These are phyloP conservation scores for Calliopum simillimum DNA, from an alignment of 2,888 invertebrate species.

Conservation along the genomic window DNA sequence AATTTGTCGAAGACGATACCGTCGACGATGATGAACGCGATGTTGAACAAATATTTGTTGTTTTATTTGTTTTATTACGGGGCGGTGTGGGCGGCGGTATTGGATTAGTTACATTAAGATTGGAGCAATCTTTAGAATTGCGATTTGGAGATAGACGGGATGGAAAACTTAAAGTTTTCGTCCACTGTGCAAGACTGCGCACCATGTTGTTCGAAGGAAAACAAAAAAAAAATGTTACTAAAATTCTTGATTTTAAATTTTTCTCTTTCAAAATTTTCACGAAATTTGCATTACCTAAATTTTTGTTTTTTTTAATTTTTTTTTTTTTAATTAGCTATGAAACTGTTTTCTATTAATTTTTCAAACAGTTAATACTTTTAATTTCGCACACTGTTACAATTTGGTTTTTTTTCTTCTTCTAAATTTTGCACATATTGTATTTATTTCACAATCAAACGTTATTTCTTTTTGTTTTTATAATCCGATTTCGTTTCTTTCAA, in stretches of 20 bases:
- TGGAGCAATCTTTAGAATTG: conserved; percentile 77
- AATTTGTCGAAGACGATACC: conserved; percentile 57
- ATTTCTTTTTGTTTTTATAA: conserved; percentile 12
- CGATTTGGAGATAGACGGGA: conserved; percentile 86
- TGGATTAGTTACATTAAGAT: conserved; percentile 70
- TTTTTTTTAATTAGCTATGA: conserved; percentile 21
- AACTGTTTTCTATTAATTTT: conserved; percentile 15
- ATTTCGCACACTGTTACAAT: conserved; percentile 30
- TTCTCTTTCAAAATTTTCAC: conserved; percentile 27
- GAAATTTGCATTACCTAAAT: conserved; percentile 28
- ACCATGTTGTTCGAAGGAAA: conserved; percentile 77
- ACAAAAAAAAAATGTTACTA: conserved; percentile 17
- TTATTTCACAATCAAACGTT: conserved; percentile 44
- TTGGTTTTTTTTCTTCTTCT: conserved; percentile 34
- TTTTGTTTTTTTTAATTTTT: conserved; percentile 25
- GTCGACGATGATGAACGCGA: conserved; percentile 69
- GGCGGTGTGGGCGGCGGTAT: conserved; percentile 73
- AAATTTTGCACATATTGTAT: conserved; percentile 27
- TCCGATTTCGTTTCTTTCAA: neutral
- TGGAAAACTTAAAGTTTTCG: conserved; percentile 90
- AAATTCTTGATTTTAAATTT: conserved; percentile 34
- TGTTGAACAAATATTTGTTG: conserved; percentile 59
- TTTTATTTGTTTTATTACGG: conserved; percentile 70
- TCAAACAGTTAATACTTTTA: conserved; percentile 28
- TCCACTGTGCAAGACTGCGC: conserved; percentile 90